A percentile compares a stretch with the other conserved stretches of the same genome.
Evolutionary conservation across 2,888 invertebrate genomes (phyloP).

Genomic region (Lepidocyrtinus sp.): DNA sequence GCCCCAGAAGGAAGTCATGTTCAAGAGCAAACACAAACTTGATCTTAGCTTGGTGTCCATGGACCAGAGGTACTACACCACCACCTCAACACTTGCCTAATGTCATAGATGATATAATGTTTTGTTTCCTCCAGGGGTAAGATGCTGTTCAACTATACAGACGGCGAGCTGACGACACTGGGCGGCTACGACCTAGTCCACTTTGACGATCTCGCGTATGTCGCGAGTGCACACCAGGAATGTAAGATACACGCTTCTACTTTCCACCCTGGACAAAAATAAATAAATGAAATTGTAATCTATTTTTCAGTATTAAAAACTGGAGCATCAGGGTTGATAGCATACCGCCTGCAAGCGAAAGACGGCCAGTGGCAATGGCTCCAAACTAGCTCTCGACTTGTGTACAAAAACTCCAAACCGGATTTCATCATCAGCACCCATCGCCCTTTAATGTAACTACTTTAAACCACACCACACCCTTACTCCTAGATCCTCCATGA

Average conservation of each 20-base stretch:
- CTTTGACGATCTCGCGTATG: constrained; percentile 97
- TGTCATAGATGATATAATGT: constrained; percentile 4
- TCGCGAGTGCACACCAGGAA: constrained; percentile 99
- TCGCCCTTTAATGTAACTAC: constrained; percentile 96
- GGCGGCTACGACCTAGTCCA: constrained; percentile 99
- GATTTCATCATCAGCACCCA: constrained; percentile 99
- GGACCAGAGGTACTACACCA: constrained; percentile 88
- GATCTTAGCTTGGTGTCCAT: constrained; percentile 96
- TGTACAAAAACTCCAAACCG: constrained; percentile 99
- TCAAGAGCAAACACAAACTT: constrained; percentile 99
- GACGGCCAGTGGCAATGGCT: constrained; percentile 98
- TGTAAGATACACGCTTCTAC: constrained; percentile 75
- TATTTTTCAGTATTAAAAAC: constrained; percentile 94
- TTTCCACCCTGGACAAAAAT: background rate
- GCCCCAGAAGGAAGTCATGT: constrained; percentile 99
- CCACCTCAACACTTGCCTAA: constrained; percentile 28
- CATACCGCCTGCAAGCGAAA: constrained; percentile 96
- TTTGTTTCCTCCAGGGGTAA: constrained; percentile 82
- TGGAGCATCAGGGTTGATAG: constrained; percentile 99
- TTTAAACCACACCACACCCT: background rate
- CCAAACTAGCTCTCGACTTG: constrained; percentile 95
- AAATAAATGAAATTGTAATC: constrained; percentile 2
- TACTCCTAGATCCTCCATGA: background rate
- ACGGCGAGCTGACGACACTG: constrained; percentile 90
- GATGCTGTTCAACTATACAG: constrained; percentile 93